phyloP scores from a whole-genome alignment of 2,113 vertebrate genomes.

The Heterochromis multidens region DNA sequence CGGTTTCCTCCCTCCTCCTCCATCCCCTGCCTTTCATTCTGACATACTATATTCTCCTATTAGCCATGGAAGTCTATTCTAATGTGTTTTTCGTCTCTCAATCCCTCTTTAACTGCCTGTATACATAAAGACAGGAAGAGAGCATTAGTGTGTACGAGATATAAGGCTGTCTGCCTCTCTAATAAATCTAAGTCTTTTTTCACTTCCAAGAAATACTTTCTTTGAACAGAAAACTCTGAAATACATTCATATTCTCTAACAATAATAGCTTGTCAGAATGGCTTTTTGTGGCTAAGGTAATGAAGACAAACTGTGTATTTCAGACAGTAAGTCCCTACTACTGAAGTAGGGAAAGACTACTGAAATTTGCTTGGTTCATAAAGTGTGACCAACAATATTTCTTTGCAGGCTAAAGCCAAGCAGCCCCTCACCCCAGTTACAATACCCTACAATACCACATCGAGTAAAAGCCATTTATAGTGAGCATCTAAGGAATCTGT shows the following conservation, averaged over 20 bases:
- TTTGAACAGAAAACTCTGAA: background rate
- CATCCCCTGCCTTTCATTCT: background rate
- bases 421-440: background rate
- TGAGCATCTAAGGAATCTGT: conserved; percentile 52
- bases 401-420: conserved; percentile 1
- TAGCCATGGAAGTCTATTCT: conserved; percentile 23
- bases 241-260: background rate
- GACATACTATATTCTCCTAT: conserved; percentile 5
- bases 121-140: conserved; percentile 33
- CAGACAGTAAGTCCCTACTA: conserved; percentile 18
- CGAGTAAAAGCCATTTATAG: conserved; percentile 26
- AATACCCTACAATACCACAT: background rate
- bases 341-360: background rate
- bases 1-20: background rate
- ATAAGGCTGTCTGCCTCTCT: background rate
- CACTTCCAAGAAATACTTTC: background rate
- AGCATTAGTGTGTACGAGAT: conserved; percentile 15
- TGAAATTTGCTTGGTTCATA: conserved; percentile 22
- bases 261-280: background rate
- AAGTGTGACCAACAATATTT: conserved; percentile 12
- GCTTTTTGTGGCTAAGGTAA: background rate
- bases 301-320: conserved; percentile 31
- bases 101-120: background rate
- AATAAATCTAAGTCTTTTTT: conserved; percentile 22
- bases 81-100: conserved; percentile 19